Conservation (phyloP, 2,113 vertebrate genomes). For the Chamaetylas fuelleborni region DNA sequence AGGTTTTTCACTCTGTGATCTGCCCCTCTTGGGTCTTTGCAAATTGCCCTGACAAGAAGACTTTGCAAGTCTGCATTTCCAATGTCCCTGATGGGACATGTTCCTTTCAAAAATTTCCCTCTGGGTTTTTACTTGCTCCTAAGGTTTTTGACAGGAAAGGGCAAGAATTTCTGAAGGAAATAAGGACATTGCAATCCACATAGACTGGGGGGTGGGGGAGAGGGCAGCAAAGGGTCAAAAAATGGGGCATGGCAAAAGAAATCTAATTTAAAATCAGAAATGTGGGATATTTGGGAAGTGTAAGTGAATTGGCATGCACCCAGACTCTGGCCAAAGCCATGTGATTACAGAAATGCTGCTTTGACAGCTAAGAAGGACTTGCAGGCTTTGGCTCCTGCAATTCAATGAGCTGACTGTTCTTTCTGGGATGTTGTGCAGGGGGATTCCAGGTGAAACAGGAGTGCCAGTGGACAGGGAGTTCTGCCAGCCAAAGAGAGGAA, state of each 20-base stretch:
- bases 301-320: not conserved
- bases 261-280: not conserved
- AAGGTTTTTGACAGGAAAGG: not conserved
- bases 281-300: not conserved
- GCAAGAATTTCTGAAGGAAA: not conserved
- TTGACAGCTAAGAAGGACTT: not conserved
- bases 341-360: not conserved
- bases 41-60: not conserved
- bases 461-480: not conserved
- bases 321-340: not conserved
- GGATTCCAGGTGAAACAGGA: not conserved
- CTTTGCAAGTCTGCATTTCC: not conserved
- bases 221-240: not conserved
- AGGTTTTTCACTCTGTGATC: not conserved
- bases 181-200: not conserved
- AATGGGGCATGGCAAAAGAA: not conserved
- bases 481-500: not conserved
- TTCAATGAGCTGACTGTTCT: not conserved
- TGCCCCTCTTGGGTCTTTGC: not conserved
- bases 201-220: fast-evolving
- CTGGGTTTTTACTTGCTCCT: not conserved
- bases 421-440: not conserved
- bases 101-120: not conserved
- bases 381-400: not conserved
- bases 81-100: not conserved